phyloP scores from a whole-genome alignment of 2,888 invertebrate genomes.

The Theretra japonica region DNA sequence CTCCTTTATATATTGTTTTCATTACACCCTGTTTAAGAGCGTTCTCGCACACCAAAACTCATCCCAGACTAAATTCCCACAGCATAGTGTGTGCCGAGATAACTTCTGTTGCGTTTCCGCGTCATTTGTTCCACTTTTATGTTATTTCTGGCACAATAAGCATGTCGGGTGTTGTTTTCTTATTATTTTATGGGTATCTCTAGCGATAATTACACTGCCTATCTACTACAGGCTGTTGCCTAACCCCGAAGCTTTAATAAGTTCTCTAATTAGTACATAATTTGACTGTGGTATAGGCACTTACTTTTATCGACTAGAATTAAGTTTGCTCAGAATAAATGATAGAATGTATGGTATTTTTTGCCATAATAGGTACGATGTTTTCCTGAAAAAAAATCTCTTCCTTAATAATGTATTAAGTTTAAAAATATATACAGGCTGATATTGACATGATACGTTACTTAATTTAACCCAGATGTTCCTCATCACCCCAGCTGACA shows the following conservation, averaged over 20 bases:
- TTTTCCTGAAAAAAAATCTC: no score
- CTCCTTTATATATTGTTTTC: not conserved
- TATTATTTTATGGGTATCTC: not conserved
- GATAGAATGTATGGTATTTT: no score
- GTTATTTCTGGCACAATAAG: not conserved
- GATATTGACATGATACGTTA: no score
- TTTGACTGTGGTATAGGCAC: no score
- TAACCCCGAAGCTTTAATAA: not conserved
- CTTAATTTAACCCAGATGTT: no score
- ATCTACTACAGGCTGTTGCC: not conserved
- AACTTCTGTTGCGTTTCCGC: constrained; percentile 17
- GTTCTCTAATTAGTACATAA: not conserved
- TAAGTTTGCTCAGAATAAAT: no score
- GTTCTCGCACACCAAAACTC: constrained; percentile 14
- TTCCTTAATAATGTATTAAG: no score
- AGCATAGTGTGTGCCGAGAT: constrained; percentile 4
- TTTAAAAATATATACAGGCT: no score
- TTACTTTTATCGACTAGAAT: no score
- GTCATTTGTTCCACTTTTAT: constrained; percentile 19
- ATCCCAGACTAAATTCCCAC: constrained; percentile 1
- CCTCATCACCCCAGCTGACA: no score
- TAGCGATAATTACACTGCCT: not conserved
- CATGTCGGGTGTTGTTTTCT: not conserved
- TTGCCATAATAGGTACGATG: no score
- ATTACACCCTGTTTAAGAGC: constrained; percentile 17